Percentiles rank a stretch among this genome's conserved stretches.
phyloP scores from a whole-genome alignment of 1,140 invertebrate species.

The Orius insidiosus region DNA sequence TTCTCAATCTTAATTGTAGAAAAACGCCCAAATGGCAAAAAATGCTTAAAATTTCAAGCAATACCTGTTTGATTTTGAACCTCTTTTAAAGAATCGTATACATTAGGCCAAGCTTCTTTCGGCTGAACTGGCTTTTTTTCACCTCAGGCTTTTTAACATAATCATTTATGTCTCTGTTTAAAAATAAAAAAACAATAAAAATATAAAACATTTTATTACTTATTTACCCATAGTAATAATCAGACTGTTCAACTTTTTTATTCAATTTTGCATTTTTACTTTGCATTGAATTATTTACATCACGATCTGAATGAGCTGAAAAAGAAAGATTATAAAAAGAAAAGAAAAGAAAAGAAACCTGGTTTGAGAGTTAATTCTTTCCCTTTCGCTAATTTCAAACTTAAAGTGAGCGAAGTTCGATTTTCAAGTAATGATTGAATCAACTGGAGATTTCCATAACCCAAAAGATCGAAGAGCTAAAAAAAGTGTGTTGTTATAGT shows the following conservation, averaged over 20 bases:
- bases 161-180: background rate
- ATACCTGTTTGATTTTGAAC: too few relatives aligned
- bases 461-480: slow-evolving; percentile 65
- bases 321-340: background rate
- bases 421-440: slow-evolving; percentile 61
- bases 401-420: slow-evolving; percentile 36
- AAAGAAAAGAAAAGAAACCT: slow-evolving; percentile 1
- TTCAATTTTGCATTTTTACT: too few relatives aligned
- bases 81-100: too few relatives aligned
- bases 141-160: too few relatives aligned
- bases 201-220: background rate
- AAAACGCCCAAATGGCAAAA: too few relatives aligned
- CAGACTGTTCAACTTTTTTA: background rate
- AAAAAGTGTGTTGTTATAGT: too few relatives aligned
- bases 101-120: too few relatives aligned
- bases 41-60: too few relatives aligned
- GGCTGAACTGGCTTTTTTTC: too few relatives aligned
- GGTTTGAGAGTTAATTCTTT: slow-evolving; percentile 9
- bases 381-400: slow-evolving; percentile 21
- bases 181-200: background rate
- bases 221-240: background rate
- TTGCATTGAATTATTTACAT: background rate
- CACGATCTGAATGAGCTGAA: background rate
- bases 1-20: too few relatives aligned
- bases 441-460: slow-evolving; percentile 74